Conservation (phyloP, 2,797 vertebrate species). For the Avahi laniger region DNA sequence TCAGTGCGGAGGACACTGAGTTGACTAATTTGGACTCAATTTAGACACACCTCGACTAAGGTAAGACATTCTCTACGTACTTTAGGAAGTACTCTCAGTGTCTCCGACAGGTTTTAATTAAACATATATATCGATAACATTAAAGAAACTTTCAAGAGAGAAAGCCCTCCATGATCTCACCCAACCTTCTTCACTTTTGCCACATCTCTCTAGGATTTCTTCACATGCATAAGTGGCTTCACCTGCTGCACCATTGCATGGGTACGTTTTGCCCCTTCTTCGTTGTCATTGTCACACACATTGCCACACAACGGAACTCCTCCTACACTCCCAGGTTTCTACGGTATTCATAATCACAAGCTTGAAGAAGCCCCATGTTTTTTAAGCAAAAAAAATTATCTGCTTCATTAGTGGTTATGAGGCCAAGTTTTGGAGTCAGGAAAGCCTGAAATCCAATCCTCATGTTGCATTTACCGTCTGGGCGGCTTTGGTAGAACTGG, state of each 20-base stretch:
- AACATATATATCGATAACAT: not conserved
- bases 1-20: not conserved
- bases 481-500: not conserved
- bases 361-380: not conserved
- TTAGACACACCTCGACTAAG: not conserved
- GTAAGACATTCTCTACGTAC: not conserved
- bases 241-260: fast-evolving
- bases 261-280: not conserved
- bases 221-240: fast-evolving
- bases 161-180: not conserved
- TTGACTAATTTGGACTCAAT: not conserved
- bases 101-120: not conserved
- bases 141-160: not conserved
- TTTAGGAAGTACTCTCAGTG: not conserved
- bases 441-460: not conserved
- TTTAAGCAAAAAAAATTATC: not conserved
- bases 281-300: not conserved
- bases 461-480: not conserved
- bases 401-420: not conserved
- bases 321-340: fast-evolving
- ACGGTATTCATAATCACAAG: not conserved
- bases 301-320: not conserved
- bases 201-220: not conserved
- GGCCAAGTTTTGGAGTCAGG: not conserved
- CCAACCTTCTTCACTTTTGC: not conserved